Percentiles rank a stretch among this genome's conserved stretches.
These are phyloP conservation scores for Eolophus roseicapilla DNA, from an alignment of 2,113 vertebrate genomes.

Conservation along the genomic window DNA sequence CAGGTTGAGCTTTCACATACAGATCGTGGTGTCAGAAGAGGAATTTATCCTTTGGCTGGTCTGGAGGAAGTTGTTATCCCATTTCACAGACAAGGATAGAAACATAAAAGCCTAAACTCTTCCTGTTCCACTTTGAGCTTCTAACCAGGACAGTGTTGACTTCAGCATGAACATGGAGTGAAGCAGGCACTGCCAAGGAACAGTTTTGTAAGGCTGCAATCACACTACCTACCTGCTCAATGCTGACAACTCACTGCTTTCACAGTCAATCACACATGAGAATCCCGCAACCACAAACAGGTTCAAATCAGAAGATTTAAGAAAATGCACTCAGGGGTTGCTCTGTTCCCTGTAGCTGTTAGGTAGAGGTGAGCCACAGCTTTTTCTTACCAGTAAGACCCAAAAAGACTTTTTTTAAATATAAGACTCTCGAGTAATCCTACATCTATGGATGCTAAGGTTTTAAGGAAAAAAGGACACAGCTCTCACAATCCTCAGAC, in stretches of 20 bases:
- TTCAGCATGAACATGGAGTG: accelerated
- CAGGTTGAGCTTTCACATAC: background rate
- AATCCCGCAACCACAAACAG: background rate
- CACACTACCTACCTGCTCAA: background rate
- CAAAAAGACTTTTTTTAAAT: background rate
- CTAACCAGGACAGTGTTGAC: background rate
- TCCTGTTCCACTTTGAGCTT: background rate
- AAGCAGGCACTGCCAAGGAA: background rate
- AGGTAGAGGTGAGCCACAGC: background rate
- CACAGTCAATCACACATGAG: background rate
- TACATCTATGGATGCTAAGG: background rate
- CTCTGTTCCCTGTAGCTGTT: background rate
- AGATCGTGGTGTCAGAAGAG: background rate
- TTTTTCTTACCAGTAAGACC: background rate
- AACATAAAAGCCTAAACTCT: background rate
- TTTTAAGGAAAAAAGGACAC: background rate
- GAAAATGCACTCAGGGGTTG: background rate
- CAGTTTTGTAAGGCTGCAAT: background rate
- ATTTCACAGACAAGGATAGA: background rate
- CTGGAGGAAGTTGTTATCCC: background rate
- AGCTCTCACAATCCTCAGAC: background rate
- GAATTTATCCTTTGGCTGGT: background rate
- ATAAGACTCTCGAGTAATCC: background rate
- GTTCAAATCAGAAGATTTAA: background rate
- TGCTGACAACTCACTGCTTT: background rate